phyloP scores from a whole-genome alignment of 2,113 vertebrate genomes.

The Acrocephalus arundinaceus region DNA sequence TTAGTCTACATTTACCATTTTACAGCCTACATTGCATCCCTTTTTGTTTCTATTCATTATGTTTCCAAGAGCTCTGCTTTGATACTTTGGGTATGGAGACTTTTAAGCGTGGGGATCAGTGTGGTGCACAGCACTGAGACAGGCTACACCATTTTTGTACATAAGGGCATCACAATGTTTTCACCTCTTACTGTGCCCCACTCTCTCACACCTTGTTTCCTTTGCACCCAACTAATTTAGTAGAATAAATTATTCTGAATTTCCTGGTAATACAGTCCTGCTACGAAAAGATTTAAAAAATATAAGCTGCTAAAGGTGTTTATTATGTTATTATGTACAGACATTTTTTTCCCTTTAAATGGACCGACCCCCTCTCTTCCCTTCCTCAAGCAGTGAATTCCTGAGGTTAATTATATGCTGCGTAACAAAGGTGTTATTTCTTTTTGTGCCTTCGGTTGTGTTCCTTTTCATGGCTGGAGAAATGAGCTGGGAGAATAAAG shows the following conservation, averaged over 20 bases:
- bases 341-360: neutral
- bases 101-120: neutral
- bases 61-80: neutral
- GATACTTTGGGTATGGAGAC: neutral
- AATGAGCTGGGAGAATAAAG: conserved; percentile 47
- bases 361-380: neutral
- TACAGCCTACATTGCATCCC: neutral
- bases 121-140: neutral
- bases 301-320: neutral
- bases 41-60: neutral
- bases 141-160: neutral
- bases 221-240: neutral
- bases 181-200: neutral
- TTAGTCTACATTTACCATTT: neutral
- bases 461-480: conserved; percentile 43
- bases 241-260: neutral
- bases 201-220: neutral
- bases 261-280: neutral
- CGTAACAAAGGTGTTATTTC: conserved; percentile 27
- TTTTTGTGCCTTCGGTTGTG: conserved; percentile 13
- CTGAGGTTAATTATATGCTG: conserved; percentile 51
- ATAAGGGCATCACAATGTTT: neutral
- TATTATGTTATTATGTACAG: conserved; percentile 23
- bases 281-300: neutral
- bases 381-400: conserved; percentile 42